Base-by-base conservation (phyloP, 2,888 invertebrate genomes). In the Aromia moschata region DNA sequence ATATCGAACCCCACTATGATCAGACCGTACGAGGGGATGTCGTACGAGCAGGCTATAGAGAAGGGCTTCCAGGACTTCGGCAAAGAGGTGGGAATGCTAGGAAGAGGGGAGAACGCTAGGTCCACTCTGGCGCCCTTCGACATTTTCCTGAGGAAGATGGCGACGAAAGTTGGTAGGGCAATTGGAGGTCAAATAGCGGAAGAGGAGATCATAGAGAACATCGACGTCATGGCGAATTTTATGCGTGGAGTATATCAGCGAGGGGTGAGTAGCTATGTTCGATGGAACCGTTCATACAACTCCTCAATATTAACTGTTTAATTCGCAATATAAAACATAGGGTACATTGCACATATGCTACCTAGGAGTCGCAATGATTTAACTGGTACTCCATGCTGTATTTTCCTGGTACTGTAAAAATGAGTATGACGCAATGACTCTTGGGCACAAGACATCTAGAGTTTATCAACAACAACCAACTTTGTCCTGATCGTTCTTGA, bases 221-320 rank as follows among this genome's bases (percentile, higher is more conserved):
- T 75, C 1, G 61, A 71, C 3, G 71, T 69, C 18, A 70, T 75
- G 56, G 63, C 68, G 1, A 64, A 61, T 44, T 77, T 78, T 54
- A 74, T 76, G 72, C 64, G 64, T 18, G 62, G 66, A 9, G 56
- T 77, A 10, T 71, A 73, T 60, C 41, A 49, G 9, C 73, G 71
- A 55, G 77, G 72, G 16, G 76, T 77, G 67, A 70, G 72, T 68
- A 49, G n/a, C n/a, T n/a, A n/a, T n/a, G n/a, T n/a, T n/a, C n/a
- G n/a, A n/a, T n/a, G n/a, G n/a, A n/a, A n/a, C n/a, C n/a, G n/a
- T n/a, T n/a, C n/a, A n/a, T n/a, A n/a, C n/a, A n/a, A n/a, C n/a
- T n/a, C n/a, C n/a, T n/a, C n/a, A n/a, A n/a, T n/a, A n/a, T n/a
- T n/a, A n/a, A n/a, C n/a, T n/a, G n/a, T n/a, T n/a, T n/a, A n/a